Evolutionary conservation across 2,113 vertebrate species (phyloP), one percentile per base, ranked within the genome.

Genomic region (Hemicordylus capensis): DNA sequence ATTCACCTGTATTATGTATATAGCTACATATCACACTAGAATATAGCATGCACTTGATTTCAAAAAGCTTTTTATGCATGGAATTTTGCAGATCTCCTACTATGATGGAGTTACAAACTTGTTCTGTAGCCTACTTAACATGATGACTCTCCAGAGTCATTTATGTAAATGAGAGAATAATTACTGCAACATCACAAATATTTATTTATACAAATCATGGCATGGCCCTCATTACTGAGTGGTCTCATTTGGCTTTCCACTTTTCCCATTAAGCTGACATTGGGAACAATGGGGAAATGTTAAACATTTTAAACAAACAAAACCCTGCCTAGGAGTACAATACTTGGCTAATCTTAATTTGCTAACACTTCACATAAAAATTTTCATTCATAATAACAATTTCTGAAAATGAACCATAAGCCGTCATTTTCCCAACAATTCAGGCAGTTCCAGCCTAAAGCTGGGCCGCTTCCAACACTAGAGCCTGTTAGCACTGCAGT

Each of bases 101-200:
- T 31, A 87, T 20, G 73, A 46, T n/a, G 4, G 22, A 93, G 84
- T 88, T 89, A 83, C 70, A 77, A 76, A 44, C 28, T 74, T n/a
- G 1, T 76, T 73, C 54, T 81, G 64, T 37, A 67, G 69, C 31
- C 75, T 85, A 46, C 89, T 89, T 87, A 61, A 58, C 28, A 28
- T 83, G 91, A 89, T 85, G 84, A 89, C 20, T 92, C 39, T 64
- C 84, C 79, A 72, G 42, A 94, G 84, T 93, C 15, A 89, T 37
- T 78, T 73, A 85, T 54, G 59, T 17, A 91, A 80, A 88, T 81
- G 89, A 70, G 83, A 90, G 82, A 77, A 83, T 88, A 91, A 94
- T 91, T 93, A 92, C 85, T 5, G 64, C 51, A 19, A 70, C 87
- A 88, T 6, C 19, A 91, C 83, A 24, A 72, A 26, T 63, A 46